Base-by-base conservation (phyloP, 2,888 invertebrate genomes). In the Aspidiotus destructor region DNA sequence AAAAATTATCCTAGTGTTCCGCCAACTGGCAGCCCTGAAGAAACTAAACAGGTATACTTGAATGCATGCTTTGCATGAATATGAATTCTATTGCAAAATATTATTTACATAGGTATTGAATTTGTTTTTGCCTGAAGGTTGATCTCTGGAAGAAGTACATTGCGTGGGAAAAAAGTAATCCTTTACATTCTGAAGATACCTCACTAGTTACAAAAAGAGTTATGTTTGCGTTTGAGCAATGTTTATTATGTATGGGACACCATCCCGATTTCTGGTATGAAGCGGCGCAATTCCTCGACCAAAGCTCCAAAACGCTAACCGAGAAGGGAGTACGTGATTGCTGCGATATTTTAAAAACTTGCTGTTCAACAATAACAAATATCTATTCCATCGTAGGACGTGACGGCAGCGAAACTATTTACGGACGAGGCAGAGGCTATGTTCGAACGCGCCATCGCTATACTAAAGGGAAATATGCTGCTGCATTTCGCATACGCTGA, bases 181-280 rank as follows among this genome's bases (percentile, higher is more conserved):
- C 99, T 0, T 80, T 99, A 67, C 84, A 96, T 11, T 94, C 95
- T 0, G 99, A 99, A 77, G 99, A 99, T 78, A 92, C 94, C 0
- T 89, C 94, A 0, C 79, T 94, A 10, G 88, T 97, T 10, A 95
- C 96, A 0, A 86, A 92, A 65, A 81, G 98, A 72, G 98, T 99
- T 0, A 95, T 97, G 86, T 99, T 98, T 81, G 97, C 98, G 0
- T 94, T 98, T 72, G 99, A 99, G 76, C 98, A 99, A 78, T 94
- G 97, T 74, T 80, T 99, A 61, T 80, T 99, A 58, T 98, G 98
- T 75, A 81, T 99, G 48, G 95, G 96, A 0, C 97, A 97, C 79
- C 96, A 98, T 78, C 95, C 98, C 0, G 98, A 99, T 73, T 92
- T 99, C 70, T 99, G 99, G 99, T 93, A 95, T 77, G 98, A 99